Percentiles rank a stretch among this genome's conserved stretches.
These are phyloP conservation scores for Cydia amplana DNA, from an alignment of 1,140 invertebrate species.

Conservation along the genomic window DNA sequence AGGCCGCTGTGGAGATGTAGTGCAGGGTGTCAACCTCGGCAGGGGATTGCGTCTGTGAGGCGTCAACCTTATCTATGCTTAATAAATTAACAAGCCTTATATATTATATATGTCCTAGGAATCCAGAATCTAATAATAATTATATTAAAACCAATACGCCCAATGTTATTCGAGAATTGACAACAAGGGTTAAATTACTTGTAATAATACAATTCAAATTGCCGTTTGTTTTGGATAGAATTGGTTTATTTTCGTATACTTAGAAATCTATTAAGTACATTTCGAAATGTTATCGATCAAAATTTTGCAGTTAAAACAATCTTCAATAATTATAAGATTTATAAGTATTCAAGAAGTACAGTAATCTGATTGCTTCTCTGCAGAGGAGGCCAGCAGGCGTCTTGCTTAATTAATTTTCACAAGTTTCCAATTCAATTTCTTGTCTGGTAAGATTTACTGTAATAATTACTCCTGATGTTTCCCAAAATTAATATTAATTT, in stretches of 20 bases:
- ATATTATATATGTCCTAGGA: background rate
- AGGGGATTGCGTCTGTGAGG: constrained; percentile 1
- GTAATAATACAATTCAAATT: too few species aligned
- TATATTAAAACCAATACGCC: too few species aligned
- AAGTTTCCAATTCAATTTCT: constrained; percentile 17
- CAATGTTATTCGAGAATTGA: too few species aligned
- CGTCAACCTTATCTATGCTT: background rate
- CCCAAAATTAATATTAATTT: background rate
- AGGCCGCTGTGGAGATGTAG: background rate
- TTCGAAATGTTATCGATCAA: too few species aligned
- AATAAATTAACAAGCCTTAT: background rate
- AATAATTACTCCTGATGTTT: background rate
- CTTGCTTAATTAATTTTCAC: constrained; percentile 13
- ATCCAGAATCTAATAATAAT: background rate
- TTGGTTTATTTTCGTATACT: too few species aligned
- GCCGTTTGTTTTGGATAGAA: too few species aligned
- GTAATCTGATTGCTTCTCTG: background rate
- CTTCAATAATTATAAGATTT: background rate
- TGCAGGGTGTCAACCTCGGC: background rate
- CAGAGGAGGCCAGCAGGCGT: constrained; percentile 12
- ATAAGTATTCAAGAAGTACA: background rate
- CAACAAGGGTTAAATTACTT: too few species aligned
- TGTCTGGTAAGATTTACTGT: background rate
- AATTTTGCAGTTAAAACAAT: background rate
- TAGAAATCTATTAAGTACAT: too few species aligned